These are phyloP conservation scores for Limnephilus lunatus DNA, from an alignment of 2,888 invertebrate genomes.

Conservation along the genomic window DNA sequence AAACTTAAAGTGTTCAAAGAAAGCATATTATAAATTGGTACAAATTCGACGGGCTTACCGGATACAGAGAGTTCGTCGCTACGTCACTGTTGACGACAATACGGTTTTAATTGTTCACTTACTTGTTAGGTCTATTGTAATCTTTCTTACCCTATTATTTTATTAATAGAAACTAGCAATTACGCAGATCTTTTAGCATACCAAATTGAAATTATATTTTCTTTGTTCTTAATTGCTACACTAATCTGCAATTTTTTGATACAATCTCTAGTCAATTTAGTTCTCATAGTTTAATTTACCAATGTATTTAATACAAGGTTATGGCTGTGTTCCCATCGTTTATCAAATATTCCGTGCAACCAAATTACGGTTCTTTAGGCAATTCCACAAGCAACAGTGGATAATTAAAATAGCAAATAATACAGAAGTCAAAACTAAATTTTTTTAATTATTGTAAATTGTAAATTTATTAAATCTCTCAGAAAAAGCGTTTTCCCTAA, in stretches of 20 bases:
- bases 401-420: not conserved
- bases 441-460: not conserved
- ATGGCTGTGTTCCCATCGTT: not conserved
- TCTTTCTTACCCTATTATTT: not conserved
- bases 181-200: not conserved
- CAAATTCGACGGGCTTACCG: too few species aligned
- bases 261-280: not conserved
- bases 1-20: too few species aligned
- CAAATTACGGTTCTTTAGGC: not conserved
- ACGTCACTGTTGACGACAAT: not conserved
- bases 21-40: too few species aligned
- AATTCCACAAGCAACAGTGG: not conserved
- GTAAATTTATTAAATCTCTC: not conserved
- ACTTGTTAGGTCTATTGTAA: not conserved
- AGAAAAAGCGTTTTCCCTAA: not conserved
- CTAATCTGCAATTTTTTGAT: not conserved
- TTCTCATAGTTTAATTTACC: not conserved
- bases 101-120: not conserved
- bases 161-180: not conserved
- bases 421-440: not conserved
- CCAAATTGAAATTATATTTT: not conserved
- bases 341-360: not conserved
- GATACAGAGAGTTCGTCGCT: too few species aligned
- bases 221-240: not conserved
- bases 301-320: not conserved